Percentiles rank a stretch among this genome's conserved stretches.
Evolutionary conservation across 2,888 invertebrate genomes (phyloP).

Genomic region (Bhutanitis thaidina): DNA sequence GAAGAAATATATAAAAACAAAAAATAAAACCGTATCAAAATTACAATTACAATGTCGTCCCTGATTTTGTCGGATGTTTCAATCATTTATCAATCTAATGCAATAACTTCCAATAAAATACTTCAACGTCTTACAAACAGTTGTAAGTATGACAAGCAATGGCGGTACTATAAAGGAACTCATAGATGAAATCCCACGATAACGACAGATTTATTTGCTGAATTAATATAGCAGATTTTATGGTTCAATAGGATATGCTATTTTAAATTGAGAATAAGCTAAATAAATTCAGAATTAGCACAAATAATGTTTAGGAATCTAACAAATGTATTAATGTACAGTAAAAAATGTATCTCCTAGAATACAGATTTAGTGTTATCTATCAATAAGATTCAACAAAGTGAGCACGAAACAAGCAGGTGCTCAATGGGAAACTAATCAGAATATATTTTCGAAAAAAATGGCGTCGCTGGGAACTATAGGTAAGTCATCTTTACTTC

Average conservation of each 20-base stretch:
- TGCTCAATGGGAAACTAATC: too few species aligned
- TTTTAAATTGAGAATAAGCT: not conserved
- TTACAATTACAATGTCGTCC: not conserved
- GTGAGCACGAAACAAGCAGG: too few species aligned
- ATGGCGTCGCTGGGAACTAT: too few species aligned
- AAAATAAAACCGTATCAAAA: slow-evolving; percentile 1
- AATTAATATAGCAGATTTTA: not conserved
- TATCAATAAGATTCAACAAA: too few species aligned
- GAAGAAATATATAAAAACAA: too few species aligned
- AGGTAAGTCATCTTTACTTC: too few species aligned
- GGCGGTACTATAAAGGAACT: not conserved
- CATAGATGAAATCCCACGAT: slow-evolving; percentile 8
- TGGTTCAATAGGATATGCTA: slow-evolving; percentile 5
- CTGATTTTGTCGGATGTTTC: not conserved
- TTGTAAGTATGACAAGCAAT: slow-evolving; percentile 3
- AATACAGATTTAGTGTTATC: too few species aligned
- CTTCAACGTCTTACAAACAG: not conserved
- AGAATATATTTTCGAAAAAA: too few species aligned
- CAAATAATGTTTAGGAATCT: too few species aligned
- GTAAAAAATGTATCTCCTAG: too few species aligned
- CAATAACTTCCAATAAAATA: slow-evolving; percentile 9
- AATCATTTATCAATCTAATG: slow-evolving; percentile 9
- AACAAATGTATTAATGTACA: too few species aligned
- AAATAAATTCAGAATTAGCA: too few species aligned
- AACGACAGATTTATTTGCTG: slow-evolving; percentile 7